Base-by-base conservation (phyloP, 2,113 vertebrate genomes). In the Gavialis gangeticus region DNA sequence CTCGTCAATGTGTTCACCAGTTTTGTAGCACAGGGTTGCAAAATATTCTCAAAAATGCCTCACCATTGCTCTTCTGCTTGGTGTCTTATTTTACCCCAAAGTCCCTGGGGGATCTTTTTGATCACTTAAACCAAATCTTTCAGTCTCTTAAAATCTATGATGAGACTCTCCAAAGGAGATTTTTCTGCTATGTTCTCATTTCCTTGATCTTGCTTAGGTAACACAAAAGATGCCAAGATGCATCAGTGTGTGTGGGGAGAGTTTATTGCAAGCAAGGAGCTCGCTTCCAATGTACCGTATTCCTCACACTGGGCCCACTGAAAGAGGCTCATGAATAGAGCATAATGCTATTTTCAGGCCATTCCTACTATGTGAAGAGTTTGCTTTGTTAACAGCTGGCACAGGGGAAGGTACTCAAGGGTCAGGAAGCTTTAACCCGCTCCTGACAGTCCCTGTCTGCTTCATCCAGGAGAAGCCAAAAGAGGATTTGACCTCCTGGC, bases 21-120 rank as follows among this genome's bases (percentile, higher is more conserved):
- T 66, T 88, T 91, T 79, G 75, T 84, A 84, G 54, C 12, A 54
- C 85, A 28, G 85, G 19, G 14, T 75, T 92, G 56, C 46, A 6
- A 87, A 46, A 8, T 46, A 46, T 46, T 46, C 46, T 46, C 6
- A 46, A 46, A 37, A 10, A 21, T 69, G 10, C n/a, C n/a, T 25
- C n/a, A 67, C 1, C n/a, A 12, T 5, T 19, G 5, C 66, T 11
- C n/a, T 37, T 37, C 4, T 17, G 30, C 18, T 34, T 34, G 19
- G 22, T 21, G 34, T 69, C 67, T 37, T 30, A 69, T 37, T 21
- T 69, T 69, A 30, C 30, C 18, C 30, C 19, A 22, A 5, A 12
- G 30, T 83, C 30, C 60, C 79, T 75, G 77, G 82, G 85, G 85
- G 80, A 37, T n/a, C 8, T 93, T 55, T 84, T 56, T 27, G 91